Base-by-base conservation (phyloP, 2,113 vertebrate genomes). In the Archocentrus centrarchus region DNA sequence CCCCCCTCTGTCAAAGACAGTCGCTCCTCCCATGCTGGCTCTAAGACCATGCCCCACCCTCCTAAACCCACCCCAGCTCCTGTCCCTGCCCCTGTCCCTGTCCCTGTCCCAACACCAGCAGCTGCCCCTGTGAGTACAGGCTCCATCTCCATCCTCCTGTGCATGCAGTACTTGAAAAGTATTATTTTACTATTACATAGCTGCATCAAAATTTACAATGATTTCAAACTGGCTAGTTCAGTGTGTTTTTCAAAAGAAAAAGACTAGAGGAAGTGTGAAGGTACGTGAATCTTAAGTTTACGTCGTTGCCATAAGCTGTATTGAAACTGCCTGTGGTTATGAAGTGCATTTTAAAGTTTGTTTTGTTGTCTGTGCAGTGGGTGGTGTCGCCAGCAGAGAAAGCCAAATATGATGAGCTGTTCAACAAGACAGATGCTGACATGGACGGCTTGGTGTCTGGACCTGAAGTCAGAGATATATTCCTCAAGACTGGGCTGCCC, bases 391-490 rank as follows among this genome's bases (percentile, higher is more conserved):
- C 97, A 90, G 94, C 95, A 88, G 98, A 99, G 92, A 99, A 97
- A 94, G 93, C 96, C 64, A 99, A 98, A 92, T 99, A 98, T 7
- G 97, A 99, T 83, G 98, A 99, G 81, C 95, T 99, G 76, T 99
- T 99, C 93, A 91, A 92, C 81, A 98, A 98, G 96, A 98, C 97
- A 18, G 98, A 99, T 81, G 95, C 96, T 37, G 98, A 99, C 93
- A 96, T 97, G 97, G 98, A 99, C 73, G 98, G 98, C n/a, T 97
- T 98, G 86, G 97, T 99, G 73, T 99, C 98, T 77, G 98, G 98
- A 70, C 93, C 97, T 57, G 98, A 99, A 94, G 98, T 98, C 84
- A 96, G 95, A 94, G 98, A 99, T 81, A 97, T 99, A 6, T 99
- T 99, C 92, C 92, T 99, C 64, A 99, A 98, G 92, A 99, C 98